These are phyloP conservation scores for Bombylius major DNA, from an alignment of 2,888 invertebrate genomes.

Conservation along the genomic window DNA sequence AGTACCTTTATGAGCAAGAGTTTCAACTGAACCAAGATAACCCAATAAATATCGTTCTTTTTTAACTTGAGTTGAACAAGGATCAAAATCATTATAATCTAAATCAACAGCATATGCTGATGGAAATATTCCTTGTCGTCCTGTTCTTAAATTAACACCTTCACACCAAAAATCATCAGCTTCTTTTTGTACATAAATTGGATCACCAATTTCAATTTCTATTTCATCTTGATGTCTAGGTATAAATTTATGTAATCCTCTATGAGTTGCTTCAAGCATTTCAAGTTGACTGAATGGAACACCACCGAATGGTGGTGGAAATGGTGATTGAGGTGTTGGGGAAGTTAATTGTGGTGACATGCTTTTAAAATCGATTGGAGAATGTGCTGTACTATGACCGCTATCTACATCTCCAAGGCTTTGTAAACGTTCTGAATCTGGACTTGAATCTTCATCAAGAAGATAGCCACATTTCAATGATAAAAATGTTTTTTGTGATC, in stretches of 20 bases:
- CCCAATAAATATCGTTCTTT: constrained; percentile 80
- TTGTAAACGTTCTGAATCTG: constrained; percentile 72
- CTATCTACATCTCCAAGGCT: constrained; percentile 68
- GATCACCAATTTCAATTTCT: constrained; percentile 93
- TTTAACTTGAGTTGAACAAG: constrained; percentile 68
- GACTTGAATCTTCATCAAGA: constrained; percentile 70
- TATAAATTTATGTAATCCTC: constrained; percentile 90
- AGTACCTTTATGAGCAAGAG: constrained; percentile 92
- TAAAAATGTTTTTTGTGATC: constrained; percentile 42
- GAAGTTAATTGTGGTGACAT: constrained; percentile 57
- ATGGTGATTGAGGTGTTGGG: constrained; percentile 49
- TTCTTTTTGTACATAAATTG: constrained; percentile 91
- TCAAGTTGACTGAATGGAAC: constrained; percentile 70
- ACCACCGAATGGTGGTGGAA: constrained; percentile 53
- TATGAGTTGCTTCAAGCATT: constrained; percentile 85
- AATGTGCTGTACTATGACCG: constrained; percentile 84
- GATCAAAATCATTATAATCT: constrained; percentile 92
- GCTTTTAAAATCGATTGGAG: constrained; percentile 79
- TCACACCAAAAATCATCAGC: constrained; percentile 97
- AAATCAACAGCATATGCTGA: constrained; percentile 95
- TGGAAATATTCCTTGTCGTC: constrained; percentile 89
- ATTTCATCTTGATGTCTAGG: constrained; percentile 93
- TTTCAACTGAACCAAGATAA: constrained; percentile 94
- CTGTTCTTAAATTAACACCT: constrained; percentile 90
- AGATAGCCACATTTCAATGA: constrained; percentile 63